These are phyloP conservation scores for Sturnus vulgaris DNA, from an alignment of 2,113 vertebrate species.

Conservation along the genomic window DNA sequence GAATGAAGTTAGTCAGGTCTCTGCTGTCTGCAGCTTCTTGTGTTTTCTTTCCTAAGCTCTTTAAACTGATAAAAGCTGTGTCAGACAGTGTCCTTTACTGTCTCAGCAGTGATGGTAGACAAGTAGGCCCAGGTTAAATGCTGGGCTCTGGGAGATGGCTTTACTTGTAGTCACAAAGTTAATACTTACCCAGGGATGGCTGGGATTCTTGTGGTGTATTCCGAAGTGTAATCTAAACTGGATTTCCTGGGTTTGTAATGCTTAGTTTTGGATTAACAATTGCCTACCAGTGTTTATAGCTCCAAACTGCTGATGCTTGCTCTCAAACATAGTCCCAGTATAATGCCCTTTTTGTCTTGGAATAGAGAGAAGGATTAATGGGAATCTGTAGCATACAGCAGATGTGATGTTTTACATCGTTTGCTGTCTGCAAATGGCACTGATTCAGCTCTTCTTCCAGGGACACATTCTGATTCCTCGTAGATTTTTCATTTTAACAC, in stretches of 20 bases:
- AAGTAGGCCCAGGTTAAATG: not conserved
- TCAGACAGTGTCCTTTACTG: not conserved
- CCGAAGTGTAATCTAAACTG: not conserved
- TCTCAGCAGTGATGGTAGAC: not conserved
- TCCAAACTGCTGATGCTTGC: not conserved
- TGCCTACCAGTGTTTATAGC: not conserved
- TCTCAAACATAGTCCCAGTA: not conserved
- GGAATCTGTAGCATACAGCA: not conserved
- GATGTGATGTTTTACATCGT: not conserved
- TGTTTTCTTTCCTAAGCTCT: not conserved
- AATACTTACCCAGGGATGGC: not conserved
- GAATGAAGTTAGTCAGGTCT: not conserved
- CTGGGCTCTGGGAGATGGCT: not conserved
- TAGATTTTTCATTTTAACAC: not conserved
- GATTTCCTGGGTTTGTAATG: constrained; percentile 16
- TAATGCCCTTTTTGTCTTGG: not conserved
- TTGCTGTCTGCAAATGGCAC: not conserved
- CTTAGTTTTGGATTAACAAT: not conserved
- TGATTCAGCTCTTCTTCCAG: not conserved
- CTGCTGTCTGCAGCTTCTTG: not conserved
- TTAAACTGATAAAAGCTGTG: not conserved
- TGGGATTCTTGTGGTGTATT: not conserved
- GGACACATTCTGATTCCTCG: not conserved
- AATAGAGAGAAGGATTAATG: not conserved
- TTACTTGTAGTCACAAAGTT: not conserved